Base-by-base conservation (phyloP, 2,113 vertebrate species). In the Brachyhypopomus gauderio region DNA sequence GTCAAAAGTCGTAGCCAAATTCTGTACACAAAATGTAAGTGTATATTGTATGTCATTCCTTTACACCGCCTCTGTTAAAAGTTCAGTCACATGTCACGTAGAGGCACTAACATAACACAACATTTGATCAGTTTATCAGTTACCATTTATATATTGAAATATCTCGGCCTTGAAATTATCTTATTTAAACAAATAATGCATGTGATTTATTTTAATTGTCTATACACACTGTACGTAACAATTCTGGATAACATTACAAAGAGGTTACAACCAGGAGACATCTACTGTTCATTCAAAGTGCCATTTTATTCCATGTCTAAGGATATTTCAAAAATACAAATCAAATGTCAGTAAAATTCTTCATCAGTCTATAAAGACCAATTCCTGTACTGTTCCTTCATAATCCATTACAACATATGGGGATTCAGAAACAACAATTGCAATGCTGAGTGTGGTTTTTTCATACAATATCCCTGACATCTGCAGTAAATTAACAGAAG, bases 221-320 rank as follows among this genome's bases (percentile, higher is more conserved):
- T 14, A 30, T 70, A 55, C 2, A 11, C 19, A 52, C 23, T 41
- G n/a, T 7, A 16, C 3, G 22, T 14, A 14, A n/a, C 0, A 62
- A 5, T 52, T 60, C 14, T 71, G 8, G 60, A 2, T 34, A 63
- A 12, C 27, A 72, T 78, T 52, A 52, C 12, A 2, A 58, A 25
- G 25, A 38, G 20, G 3, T 70, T 12, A 23, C 36, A 85, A 64
- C 71, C 48, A 78, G 75, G 77, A 48, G 79, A 89, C 48, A 69
- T 69, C 73, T 73, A 76, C 78, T 88, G 78, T 80, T 84, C 58
- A 83, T 85, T 86, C 79, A 89, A 87, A 89, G 90, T 91, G 92
- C 89, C 89, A 63, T 88, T 87, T 88, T 86, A 78, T 87, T 88
- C 77, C 85, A 85, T 86, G 84, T 88, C 89, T 87, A 87, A 92